These are phyloP conservation scores for Falco columbarius DNA, from an alignment of 2,797 vertebrate genomes.

Conservation along the genomic window DNA sequence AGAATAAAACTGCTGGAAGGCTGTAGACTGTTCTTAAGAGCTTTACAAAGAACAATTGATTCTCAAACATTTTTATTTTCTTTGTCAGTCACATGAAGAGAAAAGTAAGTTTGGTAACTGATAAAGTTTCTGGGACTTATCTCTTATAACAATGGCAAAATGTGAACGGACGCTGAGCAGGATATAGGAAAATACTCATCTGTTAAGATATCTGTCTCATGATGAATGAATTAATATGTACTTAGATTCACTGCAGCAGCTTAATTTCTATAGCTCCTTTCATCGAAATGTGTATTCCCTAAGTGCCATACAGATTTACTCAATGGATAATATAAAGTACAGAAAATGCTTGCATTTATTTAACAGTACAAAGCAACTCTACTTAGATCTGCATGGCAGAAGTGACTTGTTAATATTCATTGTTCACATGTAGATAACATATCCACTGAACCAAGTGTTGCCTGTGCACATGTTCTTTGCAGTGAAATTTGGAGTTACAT, in stretches of 20 bases:
- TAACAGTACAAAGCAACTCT: background rate
- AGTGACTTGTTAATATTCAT: background rate
- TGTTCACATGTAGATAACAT: background rate
- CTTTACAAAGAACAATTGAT: slow-evolving; percentile 34
- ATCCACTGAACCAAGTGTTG: background rate
- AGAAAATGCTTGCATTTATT: background rate
- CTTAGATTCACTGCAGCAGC: background rate
- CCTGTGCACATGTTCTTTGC: background rate
- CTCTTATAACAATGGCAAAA: slow-evolving; percentile 8
- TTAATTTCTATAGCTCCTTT: slow-evolving; percentile 5
- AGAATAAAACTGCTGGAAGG: slow-evolving; percentile 18
- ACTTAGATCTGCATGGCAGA: background rate
- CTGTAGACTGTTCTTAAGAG: slow-evolving; percentile 9
- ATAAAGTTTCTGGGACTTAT: slow-evolving; percentile 22
- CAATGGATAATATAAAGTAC: background rate
- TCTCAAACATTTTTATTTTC: slow-evolving; percentile 32
- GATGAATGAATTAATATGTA: slow-evolving; percentile 13
- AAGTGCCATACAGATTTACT: background rate
- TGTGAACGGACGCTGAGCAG: background rate
- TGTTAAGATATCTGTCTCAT: background rate
- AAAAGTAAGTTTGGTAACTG: slow-evolving; percentile 4
- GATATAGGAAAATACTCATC: background rate
- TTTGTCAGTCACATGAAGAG: background rate
- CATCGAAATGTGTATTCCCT: background rate
- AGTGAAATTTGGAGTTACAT: background rate